Evolutionary conservation across 1,140 invertebrate genomes (phyloP), one percentile per base, ranked within the genome.

Genomic region (Neodiprion pinetum): DNA sequence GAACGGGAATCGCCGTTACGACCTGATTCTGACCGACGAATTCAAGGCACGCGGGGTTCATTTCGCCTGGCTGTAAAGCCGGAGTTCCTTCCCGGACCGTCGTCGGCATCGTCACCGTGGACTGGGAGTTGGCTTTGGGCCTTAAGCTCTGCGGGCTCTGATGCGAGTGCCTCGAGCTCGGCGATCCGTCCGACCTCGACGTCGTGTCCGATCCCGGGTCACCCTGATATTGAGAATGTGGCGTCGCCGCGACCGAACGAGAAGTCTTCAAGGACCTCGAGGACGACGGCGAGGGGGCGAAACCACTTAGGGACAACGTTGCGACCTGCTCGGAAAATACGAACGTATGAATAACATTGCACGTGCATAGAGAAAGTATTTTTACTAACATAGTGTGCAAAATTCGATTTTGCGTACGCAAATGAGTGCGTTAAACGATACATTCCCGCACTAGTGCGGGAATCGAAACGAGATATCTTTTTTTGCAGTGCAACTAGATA

Each of bases 181-280:
- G 90, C 0, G 94, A 94, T 9, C 93, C 93, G 1, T 91, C 90
- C 0, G 93, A 94, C 74, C 93, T 86, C 0, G 93, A 94, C 0
- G 90, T 90, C n/a, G 91, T 91, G 71, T 93, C 92, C 1, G 92
- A 93, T 71, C 89, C 91, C 21, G 88, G 84, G 2, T 83, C 84
- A 0, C 89, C 89, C n/a, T 89, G 88, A 9, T 88, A 90, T 3
- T 80, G 72, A 72, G 77, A 80, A 76, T 89, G 86, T 70, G 82
- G 88, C 77, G 71, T 84, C 53, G 76, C 76, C 21, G 80, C 73
- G 9, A 80, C 65, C 0, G 82, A 82, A 74, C 82, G 85, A 1
- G 82, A 80, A 1, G 80, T 75, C 71, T 84, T 86, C 0, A 84
- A 84, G 4, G 88, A 88, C 77, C 88, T 90, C 9, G 84, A 83